Conservation (phyloP, 2,797 vertebrate species). For the Enteromius mattozi region DNA sequence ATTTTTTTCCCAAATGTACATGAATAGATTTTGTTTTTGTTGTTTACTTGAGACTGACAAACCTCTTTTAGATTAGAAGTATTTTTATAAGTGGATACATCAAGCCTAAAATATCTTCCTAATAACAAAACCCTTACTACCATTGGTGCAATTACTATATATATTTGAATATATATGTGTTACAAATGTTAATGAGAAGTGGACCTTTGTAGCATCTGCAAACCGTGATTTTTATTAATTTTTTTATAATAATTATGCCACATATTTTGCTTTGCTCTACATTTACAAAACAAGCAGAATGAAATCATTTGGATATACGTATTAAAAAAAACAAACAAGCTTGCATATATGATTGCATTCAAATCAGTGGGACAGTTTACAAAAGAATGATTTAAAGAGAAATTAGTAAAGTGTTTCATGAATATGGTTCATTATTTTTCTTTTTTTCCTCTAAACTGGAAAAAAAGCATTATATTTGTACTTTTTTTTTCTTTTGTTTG, state of each 20-base stretch:
- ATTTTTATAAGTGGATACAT: background rate
- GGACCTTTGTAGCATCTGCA: background rate
- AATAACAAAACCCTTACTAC: background rate
- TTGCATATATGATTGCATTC: background rate
- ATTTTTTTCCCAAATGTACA: background rate
- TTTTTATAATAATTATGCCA: too few relatives aligned
- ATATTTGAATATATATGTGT: background rate
- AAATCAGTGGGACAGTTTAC: background rate
- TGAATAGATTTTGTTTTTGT: constrained; percentile 22
- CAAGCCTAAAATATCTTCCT: background rate
- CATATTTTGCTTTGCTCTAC: background rate
- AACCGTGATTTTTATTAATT: background rate
- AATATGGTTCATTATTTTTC: background rate
- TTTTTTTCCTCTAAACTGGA: background rate
- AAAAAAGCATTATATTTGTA: background rate
- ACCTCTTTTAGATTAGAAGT: background rate
- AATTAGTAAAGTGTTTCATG: background rate
- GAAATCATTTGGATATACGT: background rate
- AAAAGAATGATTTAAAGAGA: background rate
- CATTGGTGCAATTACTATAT: background rate
- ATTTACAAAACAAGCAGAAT: background rate
- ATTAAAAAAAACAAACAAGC: background rate
- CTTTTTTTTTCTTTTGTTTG: background rate
- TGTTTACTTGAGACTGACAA: constrained; percentile 1
- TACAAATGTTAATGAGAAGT: background rate